phyloP scores from a whole-genome alignment of 1,140 invertebrate genomes.

The Colletes gigas region DNA sequence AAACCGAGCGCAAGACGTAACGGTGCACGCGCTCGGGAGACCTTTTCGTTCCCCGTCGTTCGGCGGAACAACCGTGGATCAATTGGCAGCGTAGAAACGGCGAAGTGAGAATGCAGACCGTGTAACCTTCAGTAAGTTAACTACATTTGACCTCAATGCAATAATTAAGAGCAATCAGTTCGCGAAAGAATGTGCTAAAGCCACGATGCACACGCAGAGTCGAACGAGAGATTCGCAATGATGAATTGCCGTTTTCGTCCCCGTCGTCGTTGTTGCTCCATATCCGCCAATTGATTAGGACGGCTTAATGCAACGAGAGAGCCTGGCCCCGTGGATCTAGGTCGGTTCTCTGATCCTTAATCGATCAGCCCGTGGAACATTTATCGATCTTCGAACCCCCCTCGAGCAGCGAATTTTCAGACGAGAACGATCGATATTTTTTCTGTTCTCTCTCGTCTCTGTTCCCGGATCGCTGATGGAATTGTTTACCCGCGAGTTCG shows the following conservation, averaged over 20 bases:
- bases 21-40: slow-evolving; percentile 25
- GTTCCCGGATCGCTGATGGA: no score
- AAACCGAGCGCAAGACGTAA: neutral
- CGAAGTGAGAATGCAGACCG: slow-evolving; percentile 49
- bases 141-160: slow-evolving; percentile 73
- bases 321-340: slow-evolving; percentile 9
- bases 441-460: no score
- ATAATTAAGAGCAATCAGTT: slow-evolving; percentile 75
- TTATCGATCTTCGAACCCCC: neutral
- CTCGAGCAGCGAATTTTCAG: neutral
- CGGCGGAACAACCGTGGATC: slow-evolving; percentile 38
- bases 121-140: slow-evolving; percentile 67
- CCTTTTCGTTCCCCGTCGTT: neutral
- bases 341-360: slow-evolving; percentile 29
- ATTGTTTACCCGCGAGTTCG: no score
- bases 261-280: slow-evolving; percentile 32
- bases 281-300: slow-evolving; percentile 59
- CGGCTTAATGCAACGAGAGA: neutral
- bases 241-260: slow-evolving; percentile 56
- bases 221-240: slow-evolving; percentile 41
- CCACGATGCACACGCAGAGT: neutral
- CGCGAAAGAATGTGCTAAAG: slow-evolving; percentile 57
- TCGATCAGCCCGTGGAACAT: neutral
- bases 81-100: slow-evolving; percentile 30
- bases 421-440: neutral